Base-by-base conservation (phyloP, 2,888 invertebrate species). In the Oscheius onirici region DNA sequence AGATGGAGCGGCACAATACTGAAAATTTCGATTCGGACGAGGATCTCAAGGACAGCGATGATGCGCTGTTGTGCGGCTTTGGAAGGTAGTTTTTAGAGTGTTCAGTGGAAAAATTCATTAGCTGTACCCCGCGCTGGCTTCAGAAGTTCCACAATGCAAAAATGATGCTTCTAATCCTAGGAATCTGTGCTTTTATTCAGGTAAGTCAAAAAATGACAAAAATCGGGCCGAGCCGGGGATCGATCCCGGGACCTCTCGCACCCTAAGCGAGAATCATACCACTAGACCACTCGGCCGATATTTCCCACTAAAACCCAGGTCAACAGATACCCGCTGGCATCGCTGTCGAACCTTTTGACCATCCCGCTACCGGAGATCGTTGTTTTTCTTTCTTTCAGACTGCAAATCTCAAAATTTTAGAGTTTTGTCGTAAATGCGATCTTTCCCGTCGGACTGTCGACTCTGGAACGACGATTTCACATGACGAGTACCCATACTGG, bases 401-500 rank as follows among this genome's bases (percentile, higher is more conserved):
- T n/a, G n/a, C n/a, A n/a, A n/a, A n/a, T 46, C 17, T 49, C 49
- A 17, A 49, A 49, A 34, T 69, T 85, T 54, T 78, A 86, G 75
- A 80, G 81, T 65, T 83, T 86, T 65, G 86, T 85, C 11, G 86
- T 86, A 20, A 86, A 86, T 72, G 82, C 82, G 24, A 86, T 86
- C 40, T 86, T 86, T 66, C 86, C 86, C 1, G 86, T 86, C 20
- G 86, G 83, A 5, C 74, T 86, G 10, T 84, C 84, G 2, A 86
- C 86, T 26, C 71, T 86, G 13, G 86, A 86, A 61, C 74, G 79
- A 58, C 78, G 84, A 55, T 86, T 86, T 75, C 78, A 86, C 71
- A 86, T 86, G 84, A 84, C 83, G 15, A 89, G 89, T 74, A 88
- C 88, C 0, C 89, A 89, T 74, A 88, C 89, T 24, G 86, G 86